Base-by-base conservation (phyloP, 2,888 invertebrate genomes). In the Eristalis pertinax region DNA sequence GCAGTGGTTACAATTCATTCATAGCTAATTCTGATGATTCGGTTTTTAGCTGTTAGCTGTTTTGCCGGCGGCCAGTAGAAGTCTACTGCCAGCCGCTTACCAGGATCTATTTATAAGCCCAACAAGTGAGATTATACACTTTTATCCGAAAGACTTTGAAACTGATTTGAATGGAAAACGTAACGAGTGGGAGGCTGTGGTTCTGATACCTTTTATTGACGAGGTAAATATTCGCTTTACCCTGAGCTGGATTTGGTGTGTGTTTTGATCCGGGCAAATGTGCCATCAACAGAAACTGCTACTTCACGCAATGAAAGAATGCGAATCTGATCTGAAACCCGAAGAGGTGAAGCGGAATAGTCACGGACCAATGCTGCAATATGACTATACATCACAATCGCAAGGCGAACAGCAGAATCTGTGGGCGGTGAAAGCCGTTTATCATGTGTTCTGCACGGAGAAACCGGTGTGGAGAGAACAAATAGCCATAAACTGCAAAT, bases 161-260 rank as follows among this genome's bases (percentile, higher is more conserved):
- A 98, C 98, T 0, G 99, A 99, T 94, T 94, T 99, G 77, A 99
- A 99, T 93, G 99, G 99, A 7, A 99, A 99, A 93, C 95, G 95
- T 90, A 97, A 98, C 91, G 98, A 98, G 89, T 99, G 99, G 99
- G 99, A 99, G 92, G 98, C 98, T 0, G 96, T 99, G 0, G 97
- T 98, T 1, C 94, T 98, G 1, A 97, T 99, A 91, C 98, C 98
- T 0, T 98, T 99, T 90, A 98, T 99, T 90, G 96, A 98, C 90
- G 98, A 98, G 94, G 96, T 95, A 89, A 88, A 68, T 41, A 35
- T 56, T n/a, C 38, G 10, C 13, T 35, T 1, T 11, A 11, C 11
- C n/a, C 35, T 38, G 38, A 0, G 13, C 0, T 13, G 38, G 13
- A 38, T 38, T 38, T 38, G 38, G 38, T 10, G 38, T 13, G 8